Evolutionary conservation across 2,888 invertebrate species (phyloP), one percentile per base, ranked within the genome.

Genomic region (Mesorhabditis spiculigera): DNA sequence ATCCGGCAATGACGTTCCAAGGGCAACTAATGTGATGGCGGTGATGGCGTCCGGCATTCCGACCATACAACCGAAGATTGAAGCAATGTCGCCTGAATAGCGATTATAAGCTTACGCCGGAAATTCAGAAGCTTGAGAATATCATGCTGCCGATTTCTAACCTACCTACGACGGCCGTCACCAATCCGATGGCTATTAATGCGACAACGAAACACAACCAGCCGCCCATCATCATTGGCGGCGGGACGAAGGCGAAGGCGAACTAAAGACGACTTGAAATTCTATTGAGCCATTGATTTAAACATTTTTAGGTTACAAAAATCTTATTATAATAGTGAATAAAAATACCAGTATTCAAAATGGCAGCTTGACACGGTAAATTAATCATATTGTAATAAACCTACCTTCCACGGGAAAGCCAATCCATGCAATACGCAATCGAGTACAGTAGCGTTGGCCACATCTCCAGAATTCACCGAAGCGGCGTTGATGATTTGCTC

Each of bases 1-100:
- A 81, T 90, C 90, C 0, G 90, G 90, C 68, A 90, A 86, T 64
- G 89, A 89, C 4, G 90, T 89, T n/a, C 90, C 90, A 76, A 90
- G 81, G 5, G 90, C 90, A 16, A 90, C 90, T 68, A 90, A 85
- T 4, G 89, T 89, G 65, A 89, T 88, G 6, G 89, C 88, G 78
- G 81, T 81, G 0, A 80, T 73, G 0, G 78, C 73, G 67, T 89
- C 88, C 67, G 88, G 85, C 4, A 90, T 86, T 41, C 89, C 89
- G 67, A 90, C 88, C 67, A 90, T 85, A 80, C 90, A 90, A 10
- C 90, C 90, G 81, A 90, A 90, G 65, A 89, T 89, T 43, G 87
- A 80, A 3, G 90, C 90, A 70, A 90, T 41, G 50, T 72, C 72
- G 42, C 72, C 72, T 72, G 65, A 58, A 68, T 45, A 61, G 13